Conservation (phyloP, 2,113 vertebrate genomes). For the Neodon shergylaensis region DNA sequence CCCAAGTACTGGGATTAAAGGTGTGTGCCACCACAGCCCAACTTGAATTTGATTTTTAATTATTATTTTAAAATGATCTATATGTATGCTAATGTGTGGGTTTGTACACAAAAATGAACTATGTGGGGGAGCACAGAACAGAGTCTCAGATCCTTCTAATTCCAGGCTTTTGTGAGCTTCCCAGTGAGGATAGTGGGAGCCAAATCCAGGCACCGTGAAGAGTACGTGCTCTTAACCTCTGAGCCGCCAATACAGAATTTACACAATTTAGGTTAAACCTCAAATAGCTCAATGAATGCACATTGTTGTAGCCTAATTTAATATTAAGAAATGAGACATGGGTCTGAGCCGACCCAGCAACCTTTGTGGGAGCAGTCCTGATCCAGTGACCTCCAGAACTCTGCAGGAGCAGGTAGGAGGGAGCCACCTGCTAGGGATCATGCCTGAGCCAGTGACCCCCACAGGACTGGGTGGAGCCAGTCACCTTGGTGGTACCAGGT, state of each 20-base stretch:
- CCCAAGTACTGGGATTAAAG: neutral
- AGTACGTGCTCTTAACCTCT: neutral
- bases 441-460: no score
- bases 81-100: neutral
- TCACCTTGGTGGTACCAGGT: no score
- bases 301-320: neutral
- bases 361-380: no score
- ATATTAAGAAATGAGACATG: neutral
- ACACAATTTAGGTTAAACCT: neutral
- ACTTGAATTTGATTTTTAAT: neutral
- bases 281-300: neutral
- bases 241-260: neutral
- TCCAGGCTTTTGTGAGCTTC: neutral
- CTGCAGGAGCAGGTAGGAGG: no score
- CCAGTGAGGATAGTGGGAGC: neutral
- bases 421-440: no score
- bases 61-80: neutral
- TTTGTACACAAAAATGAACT: neutral
- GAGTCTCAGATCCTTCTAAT: neutral
- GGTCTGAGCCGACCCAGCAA: no score
- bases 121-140: neutral
- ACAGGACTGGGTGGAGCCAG: no score
- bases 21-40: neutral
- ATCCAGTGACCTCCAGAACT: no score
- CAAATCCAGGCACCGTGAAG: neutral